Conservation (phyloP, 2,113 vertebrate species). For the Cettia cetti region DNA sequence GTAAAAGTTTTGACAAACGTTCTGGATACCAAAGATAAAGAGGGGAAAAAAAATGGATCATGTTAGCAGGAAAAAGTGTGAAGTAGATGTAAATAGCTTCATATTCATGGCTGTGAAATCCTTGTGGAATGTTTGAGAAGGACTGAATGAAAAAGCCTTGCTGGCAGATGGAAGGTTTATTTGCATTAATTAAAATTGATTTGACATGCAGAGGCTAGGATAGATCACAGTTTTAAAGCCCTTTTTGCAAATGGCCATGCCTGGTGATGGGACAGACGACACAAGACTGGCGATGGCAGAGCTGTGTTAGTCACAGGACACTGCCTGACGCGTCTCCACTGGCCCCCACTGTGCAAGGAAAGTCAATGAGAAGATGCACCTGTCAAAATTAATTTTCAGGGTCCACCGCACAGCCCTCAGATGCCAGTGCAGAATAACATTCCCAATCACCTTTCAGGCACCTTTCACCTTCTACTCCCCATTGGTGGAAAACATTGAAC, state of each 20-base stretch:
- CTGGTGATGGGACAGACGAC: constrained; percentile 62
- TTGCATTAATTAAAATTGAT: constrained; percentile 75
- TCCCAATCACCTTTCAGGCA: not conserved
- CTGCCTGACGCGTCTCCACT: constrained; percentile 54
- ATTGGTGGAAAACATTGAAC: not conserved
- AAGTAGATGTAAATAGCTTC: not conserved
- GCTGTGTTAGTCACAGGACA: constrained; percentile 70
- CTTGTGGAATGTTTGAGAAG: not conserved
- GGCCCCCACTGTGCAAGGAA: constrained; percentile 38
- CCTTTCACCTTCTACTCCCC: not conserved
- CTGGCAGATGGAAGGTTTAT: constrained; percentile 67
- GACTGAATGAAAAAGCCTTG: constrained; percentile 15
- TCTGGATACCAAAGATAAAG: not conserved
- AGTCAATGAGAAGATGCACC: constrained; percentile 73
- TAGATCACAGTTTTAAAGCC: constrained; percentile 32
- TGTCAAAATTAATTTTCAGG: constrained; percentile 75
- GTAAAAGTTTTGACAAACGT: not conserved
- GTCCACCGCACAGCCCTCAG: constrained; percentile 28
- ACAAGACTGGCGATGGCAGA: constrained; percentile 55
- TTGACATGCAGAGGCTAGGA: constrained; percentile 44
- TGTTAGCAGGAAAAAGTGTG: not conserved
- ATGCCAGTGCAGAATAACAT: not conserved
- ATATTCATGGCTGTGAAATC: not conserved
- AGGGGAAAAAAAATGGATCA: not conserved
- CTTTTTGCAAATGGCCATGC: constrained; percentile 45